Percentiles rank a stretch among this genome's conserved stretches.
phyloP scores from a whole-genome alignment of 2,113 vertebrate species.

The Heterotilapia buettikoferi region DNA sequence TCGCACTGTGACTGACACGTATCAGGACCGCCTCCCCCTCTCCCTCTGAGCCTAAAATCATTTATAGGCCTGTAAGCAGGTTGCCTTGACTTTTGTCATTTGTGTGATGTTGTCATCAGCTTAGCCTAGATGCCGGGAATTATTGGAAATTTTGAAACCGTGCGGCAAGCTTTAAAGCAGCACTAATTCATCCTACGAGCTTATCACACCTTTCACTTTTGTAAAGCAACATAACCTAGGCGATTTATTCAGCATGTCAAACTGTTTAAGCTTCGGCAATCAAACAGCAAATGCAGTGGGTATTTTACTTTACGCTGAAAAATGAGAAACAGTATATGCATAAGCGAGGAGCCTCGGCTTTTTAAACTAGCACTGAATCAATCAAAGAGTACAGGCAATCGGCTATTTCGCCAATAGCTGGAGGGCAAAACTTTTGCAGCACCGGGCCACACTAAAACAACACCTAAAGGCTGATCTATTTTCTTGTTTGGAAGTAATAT shows the following conservation, averaged over 20 bases:
- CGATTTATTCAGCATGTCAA: slow-evolving; percentile 5
- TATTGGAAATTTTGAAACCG: slow-evolving; percentile 9
- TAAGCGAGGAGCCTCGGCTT: not conserved
- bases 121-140: slow-evolving; percentile 23
- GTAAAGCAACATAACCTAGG: slow-evolving; percentile 10
- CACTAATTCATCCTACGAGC: slow-evolving; percentile 25
- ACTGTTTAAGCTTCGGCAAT: slow-evolving; percentile 2
- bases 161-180: slow-evolving; percentile 20
- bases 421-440: slow-evolving; percentile 30
- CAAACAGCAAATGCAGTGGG: not conserved
- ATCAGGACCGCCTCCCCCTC: not conserved
- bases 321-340: not conserved
- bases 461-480: slow-evolving; percentile 56
- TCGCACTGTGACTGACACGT: not conserved
- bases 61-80: slow-evolving; percentile 4
- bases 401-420: slow-evolving; percentile 26
- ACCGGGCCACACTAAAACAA: slow-evolving; percentile 38
- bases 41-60: not conserved
- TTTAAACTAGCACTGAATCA: slow-evolving; percentile 7
- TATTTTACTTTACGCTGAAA: not conserved
- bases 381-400: slow-evolving; percentile 38
- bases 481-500: slow-evolving; percentile 43
- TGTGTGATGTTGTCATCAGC: slow-evolving; percentile 35
- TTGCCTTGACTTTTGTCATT: slow-evolving; percentile 20
- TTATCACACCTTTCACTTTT: slow-evolving; percentile 24